These are phyloP conservation scores for Eustalomyia histrio DNA, from an alignment of 2,888 invertebrate species.

Conservation along the genomic window DNA sequence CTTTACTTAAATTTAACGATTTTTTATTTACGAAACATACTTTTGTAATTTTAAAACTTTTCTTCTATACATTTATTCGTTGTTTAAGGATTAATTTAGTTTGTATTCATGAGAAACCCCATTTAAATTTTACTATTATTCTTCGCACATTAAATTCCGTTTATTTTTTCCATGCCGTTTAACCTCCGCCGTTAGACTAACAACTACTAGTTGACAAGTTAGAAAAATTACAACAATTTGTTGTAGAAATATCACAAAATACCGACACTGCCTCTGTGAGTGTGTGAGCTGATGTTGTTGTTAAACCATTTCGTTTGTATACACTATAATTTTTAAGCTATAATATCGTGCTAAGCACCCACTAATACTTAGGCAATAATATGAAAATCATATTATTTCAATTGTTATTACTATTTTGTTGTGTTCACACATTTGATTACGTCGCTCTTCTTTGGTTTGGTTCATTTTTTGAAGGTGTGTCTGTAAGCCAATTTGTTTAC, in stretches of 20 bases:
- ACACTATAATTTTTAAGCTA: no score
- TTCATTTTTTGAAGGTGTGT: constrained; percentile 25
- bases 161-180: constrained; percentile 66
- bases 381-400: constrained; percentile 31
- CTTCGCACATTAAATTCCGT: constrained; percentile 6
- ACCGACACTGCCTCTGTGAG: not conserved
- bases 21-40: not conserved
- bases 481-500: constrained; percentile 1
- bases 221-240: constrained; percentile 17
- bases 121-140: not conserved
- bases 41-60: not conserved
- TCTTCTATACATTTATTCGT: not conserved
- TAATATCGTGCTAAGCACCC: constrained; percentile 39
- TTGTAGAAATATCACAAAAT: constrained; percentile 48
- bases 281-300: constrained; percentile 16
- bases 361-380: constrained; percentile 27
- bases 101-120: not conserved
- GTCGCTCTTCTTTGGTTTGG: constrained; percentile 9
- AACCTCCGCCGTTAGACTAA: constrained; percentile 66
- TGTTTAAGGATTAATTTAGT: not conserved
- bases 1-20: not conserved
- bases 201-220: constrained; percentile 32
- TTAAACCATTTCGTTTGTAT: constrained; percentile 42
- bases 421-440: not conserved
- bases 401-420: constrained; percentile 5